Evolutionary conservation across 2,797 vertebrate genomes (phyloP).

Genomic region (Selene dorsalis): DNA sequence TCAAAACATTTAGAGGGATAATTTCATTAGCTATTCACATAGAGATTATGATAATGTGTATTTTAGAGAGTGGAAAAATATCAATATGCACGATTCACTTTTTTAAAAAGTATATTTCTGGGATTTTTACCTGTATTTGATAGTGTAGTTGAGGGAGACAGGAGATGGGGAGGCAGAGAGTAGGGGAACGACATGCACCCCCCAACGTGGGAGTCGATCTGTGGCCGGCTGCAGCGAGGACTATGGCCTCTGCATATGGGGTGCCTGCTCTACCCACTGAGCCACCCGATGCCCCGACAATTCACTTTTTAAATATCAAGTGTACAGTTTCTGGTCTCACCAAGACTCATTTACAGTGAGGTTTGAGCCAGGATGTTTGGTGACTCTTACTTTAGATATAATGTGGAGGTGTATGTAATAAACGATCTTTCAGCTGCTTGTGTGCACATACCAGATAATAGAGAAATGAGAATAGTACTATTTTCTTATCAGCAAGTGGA

Average conservation of each 20-base stretch:
- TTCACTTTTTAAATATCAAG: not conserved
- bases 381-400: not conserved
- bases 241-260: too few relatives aligned
- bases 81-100: rapidly evolving
- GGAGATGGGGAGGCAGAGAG: too few relatives aligned
- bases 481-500: not conserved
- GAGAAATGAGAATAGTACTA: not conserved
- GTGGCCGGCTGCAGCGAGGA: too few relatives aligned
- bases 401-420: not conserved
- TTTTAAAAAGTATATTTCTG: too few relatives aligned
- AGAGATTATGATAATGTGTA: not conserved
- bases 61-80: not conserved
- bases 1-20: conserved; percentile 6
- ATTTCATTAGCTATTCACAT: not conserved
- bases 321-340: not conserved
- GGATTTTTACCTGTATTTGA: too few relatives aligned
- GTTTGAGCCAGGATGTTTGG: not conserved
- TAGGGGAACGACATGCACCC: too few relatives aligned
- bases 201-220: too few relatives aligned
- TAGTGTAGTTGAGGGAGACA: too few relatives aligned
- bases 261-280: too few relatives aligned
- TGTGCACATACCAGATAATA: not conserved
- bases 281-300: too few relatives aligned
- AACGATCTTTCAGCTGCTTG: not conserved
- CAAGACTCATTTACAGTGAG: not conserved